A percentile compares a stretch with the other conserved stretches of the same genome.
phyloP scores from a whole-genome alignment of 2,888 invertebrate genomes.

The Leuctra nigra region DNA sequence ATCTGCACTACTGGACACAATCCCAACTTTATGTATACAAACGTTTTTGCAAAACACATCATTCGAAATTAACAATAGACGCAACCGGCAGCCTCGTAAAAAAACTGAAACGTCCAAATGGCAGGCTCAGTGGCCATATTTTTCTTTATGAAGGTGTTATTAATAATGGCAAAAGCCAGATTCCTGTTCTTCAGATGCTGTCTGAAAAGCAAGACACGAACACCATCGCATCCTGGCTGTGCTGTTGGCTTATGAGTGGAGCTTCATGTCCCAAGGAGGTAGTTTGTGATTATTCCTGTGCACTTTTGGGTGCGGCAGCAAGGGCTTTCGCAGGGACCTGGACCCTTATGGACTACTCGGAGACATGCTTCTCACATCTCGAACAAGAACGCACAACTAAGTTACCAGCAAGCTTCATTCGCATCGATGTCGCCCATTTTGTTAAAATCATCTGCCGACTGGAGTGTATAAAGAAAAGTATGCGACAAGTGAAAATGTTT shows the following conservation, averaged over 20 bases:
- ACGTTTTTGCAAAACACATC: slow-evolving; percentile 13
- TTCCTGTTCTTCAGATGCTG: slow-evolving; percentile 31
- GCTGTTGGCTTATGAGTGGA: slow-evolving; percentile 28
- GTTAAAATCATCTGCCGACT: slow-evolving; percentile 27
- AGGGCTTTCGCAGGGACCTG: slow-evolving; percentile 23
- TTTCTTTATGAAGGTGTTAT: slow-evolving; percentile 28
- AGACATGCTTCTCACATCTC: neutral
- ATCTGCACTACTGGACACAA: slow-evolving; percentile 26
- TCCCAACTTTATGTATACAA: slow-evolving; percentile 27
- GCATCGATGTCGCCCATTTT: slow-evolving; percentile 32
- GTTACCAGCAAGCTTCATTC: slow-evolving; percentile 19
- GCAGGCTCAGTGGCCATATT: slow-evolving; percentile 22
- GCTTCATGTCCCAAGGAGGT: slow-evolving; percentile 29
- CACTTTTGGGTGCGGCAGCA: slow-evolving; percentile 28
- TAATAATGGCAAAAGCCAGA: slow-evolving; percentile 28
- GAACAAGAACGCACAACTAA: neutral
- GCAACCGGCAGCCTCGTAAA: slow-evolving; percentile 27
- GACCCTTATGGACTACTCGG: neutral
- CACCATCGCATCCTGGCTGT: slow-evolving; percentile 29
- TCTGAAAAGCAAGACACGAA: slow-evolving; percentile 27
- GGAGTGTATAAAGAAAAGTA: neutral
- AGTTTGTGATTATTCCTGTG: slow-evolving; percentile 28
- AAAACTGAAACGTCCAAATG: slow-evolving; percentile 18
- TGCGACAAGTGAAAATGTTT: too few relatives aligned
- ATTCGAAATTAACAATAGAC: slow-evolving; percentile 25